Conservation (phyloP, 2,797 vertebrate genomes). For the Antrozous pallidus region DNA sequence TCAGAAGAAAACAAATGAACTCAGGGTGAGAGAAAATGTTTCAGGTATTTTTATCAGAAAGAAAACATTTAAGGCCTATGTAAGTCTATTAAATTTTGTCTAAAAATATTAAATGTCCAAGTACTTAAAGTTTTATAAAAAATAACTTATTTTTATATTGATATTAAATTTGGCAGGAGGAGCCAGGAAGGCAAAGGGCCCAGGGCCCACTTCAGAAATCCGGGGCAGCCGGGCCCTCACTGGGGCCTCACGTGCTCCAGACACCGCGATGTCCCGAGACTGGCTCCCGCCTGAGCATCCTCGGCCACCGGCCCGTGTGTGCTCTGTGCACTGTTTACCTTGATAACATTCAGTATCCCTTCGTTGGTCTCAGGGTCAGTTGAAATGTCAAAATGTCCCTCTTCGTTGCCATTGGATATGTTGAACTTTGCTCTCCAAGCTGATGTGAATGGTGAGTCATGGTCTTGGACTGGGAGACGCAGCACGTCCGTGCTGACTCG, state of each 20-base stretch:
- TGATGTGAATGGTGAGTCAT: conserved; percentile 81
- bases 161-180: neutral
- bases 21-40: neutral
- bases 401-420: conserved; percentile 84
- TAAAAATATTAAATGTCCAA: neutral
- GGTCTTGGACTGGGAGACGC: conserved; percentile 83
- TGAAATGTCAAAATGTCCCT: conserved; percentile 79
- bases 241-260: fast-evolving
- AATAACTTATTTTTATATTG: neutral
- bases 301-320: fast-evolving
- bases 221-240: fast-evolving
- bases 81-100: neutral
- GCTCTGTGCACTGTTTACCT: conserved; percentile 81
- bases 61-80: neutral
- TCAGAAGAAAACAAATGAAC: neutral
- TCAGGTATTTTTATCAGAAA: neutral
- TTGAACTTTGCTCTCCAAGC: conserved; percentile 84
- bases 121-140: neutral
- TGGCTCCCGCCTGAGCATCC: too few species aligned
- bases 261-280: fast-evolving
- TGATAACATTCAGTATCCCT: conserved; percentile 85
- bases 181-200: neutral
- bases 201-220: neutral
- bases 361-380: conserved; percentile 88
- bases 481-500: conserved; percentile 59